phyloP scores from a whole-genome alignment of 2,113 vertebrate genomes.

The Hyperopisus bebe region DNA sequence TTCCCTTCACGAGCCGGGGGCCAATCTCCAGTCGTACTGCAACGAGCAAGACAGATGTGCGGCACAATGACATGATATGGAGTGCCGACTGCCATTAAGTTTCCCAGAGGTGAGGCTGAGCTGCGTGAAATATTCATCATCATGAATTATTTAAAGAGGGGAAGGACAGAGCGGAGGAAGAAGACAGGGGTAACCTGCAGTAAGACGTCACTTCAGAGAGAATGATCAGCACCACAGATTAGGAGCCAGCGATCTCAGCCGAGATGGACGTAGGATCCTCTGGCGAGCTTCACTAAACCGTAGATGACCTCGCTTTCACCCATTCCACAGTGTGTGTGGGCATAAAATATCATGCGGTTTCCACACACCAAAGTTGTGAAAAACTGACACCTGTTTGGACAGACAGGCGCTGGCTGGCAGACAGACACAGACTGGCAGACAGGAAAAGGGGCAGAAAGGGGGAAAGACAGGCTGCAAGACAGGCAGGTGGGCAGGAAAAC shows the following conservation, averaged over 20 bases:
- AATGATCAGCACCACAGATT: not conserved
- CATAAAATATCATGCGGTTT: not conserved
- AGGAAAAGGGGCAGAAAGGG: not conserved
- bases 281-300: not conserved
- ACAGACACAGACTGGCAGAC: not conserved
- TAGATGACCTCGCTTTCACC: not conserved
- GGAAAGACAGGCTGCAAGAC: not conserved
- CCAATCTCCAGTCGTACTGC: not conserved
- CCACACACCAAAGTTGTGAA: not conserved
- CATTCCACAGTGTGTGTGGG: not conserved
- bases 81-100: not conserved
- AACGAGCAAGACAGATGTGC: not conserved
- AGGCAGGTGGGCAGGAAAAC: not conserved
- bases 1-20: not conserved
- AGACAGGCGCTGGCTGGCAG: not conserved
- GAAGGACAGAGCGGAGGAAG: not conserved
- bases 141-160: slow-evolving; percentile 7
- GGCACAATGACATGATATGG: not conserved
- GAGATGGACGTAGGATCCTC: not conserved
- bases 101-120: not conserved
- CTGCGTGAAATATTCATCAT: slow-evolving; percentile 14
- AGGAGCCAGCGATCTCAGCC: not conserved
- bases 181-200: not conserved
- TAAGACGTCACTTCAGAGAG: not conserved
- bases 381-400: not conserved